phyloP scores from a whole-genome alignment of 2,113 vertebrate species.

The Carlito syrichta region DNA sequence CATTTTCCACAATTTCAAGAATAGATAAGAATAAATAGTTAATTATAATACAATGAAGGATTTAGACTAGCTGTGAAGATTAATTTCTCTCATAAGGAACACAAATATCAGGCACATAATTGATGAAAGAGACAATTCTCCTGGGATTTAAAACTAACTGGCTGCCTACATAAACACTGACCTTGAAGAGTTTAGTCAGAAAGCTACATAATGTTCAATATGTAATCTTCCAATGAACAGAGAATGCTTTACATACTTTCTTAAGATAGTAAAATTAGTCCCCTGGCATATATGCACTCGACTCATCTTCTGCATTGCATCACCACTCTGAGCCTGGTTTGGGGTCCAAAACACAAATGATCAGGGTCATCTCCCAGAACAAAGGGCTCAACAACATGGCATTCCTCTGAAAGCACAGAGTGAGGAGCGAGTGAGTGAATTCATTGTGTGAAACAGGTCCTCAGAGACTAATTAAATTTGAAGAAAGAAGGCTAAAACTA shows the following conservation, averaged over 20 bases:
- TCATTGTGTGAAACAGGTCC: neutral
- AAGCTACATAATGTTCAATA: neutral
- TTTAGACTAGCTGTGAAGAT: slow-evolving; percentile 1
- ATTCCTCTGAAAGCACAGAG: neutral
- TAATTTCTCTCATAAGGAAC: slow-evolving; percentile 33
- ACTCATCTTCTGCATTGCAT: neutral
- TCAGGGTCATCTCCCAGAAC: slow-evolving; percentile 13
- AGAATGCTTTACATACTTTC: neutral
- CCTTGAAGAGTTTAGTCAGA: neutral
- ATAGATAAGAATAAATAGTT: neutral
- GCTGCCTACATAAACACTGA: neutral
- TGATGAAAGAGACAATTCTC: slow-evolving; percentile 15
- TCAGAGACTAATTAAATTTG: slow-evolving; percentile 30
- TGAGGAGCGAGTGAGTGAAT: neutral
- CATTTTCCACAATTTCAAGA: slow-evolving; percentile 26
- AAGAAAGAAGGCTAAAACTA: neutral
- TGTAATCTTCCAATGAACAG: neutral
- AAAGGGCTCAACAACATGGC: slow-evolving; percentile 12
- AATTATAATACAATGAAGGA: neutral
- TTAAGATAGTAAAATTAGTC: neutral
- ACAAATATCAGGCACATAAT: neutral
- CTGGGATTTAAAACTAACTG: slow-evolving; percentile 36
- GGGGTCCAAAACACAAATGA: neutral
- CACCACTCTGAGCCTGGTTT: neutral
- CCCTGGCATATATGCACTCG: neutral